These are phyloP conservation scores for Hybognathus amarus DNA, from an alignment of 2,797 vertebrate species.

Conservation along the genomic window DNA sequence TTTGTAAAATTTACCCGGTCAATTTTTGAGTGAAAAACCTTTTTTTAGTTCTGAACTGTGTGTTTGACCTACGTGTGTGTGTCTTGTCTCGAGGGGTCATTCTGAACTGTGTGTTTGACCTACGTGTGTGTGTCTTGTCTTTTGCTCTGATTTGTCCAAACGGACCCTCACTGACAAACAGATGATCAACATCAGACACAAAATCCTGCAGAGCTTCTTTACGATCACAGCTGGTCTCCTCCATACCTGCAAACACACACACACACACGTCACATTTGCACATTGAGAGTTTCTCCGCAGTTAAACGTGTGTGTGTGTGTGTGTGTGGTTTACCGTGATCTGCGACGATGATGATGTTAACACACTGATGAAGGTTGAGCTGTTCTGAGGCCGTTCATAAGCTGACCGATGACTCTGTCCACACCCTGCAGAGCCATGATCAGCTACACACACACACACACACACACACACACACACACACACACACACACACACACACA, in stretches of 20 bases:
- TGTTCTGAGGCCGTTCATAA: constrained; percentile 97
- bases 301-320: background rate
- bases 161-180: constrained; percentile 70
- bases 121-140: constrained; percentile 56
- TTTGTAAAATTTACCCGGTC: too few relatives aligned
- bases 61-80: constrained; percentile 37
- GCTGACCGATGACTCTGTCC: constrained; percentile 87
- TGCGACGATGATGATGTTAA: constrained; percentile 91
- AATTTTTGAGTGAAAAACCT: background rate
- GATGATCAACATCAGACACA: constrained; percentile 61
- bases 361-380: constrained; percentile 86
- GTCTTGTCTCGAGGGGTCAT: background rate
- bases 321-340: constrained; percentile 80
- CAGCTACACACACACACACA: constrained; percentile 71
- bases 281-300: background rate
- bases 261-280: background rate
- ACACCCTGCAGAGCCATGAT: constrained; percentile 84
- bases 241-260: constrained; percentile 73
- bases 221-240: constrained; percentile 74
- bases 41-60: background rate
- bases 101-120: constrained; percentile 43
- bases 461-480: background rate
- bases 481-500: constrained; percentile 34
- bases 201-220: constrained; percentile 73
- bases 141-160: constrained; percentile 74